phyloP scores from a whole-genome alignment of 2,113 vertebrate species.

The Enhydra lutris region DNA sequence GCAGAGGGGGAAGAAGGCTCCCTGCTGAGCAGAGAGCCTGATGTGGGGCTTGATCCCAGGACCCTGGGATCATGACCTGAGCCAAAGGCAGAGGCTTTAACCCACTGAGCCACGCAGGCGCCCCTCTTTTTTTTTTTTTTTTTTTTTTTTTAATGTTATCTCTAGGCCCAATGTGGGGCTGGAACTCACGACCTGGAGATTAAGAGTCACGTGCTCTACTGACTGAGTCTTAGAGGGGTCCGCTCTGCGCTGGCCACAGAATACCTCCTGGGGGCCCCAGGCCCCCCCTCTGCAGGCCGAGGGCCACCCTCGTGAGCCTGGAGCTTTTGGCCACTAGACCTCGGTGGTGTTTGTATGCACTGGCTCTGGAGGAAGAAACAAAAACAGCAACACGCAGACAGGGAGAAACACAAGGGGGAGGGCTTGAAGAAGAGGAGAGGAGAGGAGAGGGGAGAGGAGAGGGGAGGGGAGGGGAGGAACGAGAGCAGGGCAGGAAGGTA shows the following conservation, averaged over 20 bases:
- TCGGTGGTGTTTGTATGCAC: not conserved
- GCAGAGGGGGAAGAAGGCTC: no score
- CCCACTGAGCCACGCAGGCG: no score
- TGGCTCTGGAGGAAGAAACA: not conserved
- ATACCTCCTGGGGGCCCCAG: not conserved
- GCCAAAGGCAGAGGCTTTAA: no score
- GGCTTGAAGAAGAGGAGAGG: not conserved
- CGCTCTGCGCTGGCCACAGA: not conserved
- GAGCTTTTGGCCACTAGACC: not conserved
- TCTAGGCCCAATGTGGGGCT: no score
- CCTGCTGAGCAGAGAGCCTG: no score
- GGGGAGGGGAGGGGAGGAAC: not conserved
- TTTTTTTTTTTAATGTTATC: no score
- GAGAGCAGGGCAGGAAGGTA: not conserved
- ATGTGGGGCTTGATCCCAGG: no score
- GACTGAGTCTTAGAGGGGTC: not conserved
- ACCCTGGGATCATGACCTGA: no score
- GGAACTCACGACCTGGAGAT: no score
- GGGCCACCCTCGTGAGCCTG: not conserved
- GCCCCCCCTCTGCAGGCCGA: not conserved
- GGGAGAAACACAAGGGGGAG: not conserved
- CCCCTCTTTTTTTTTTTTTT: no score
- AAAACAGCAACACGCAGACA: not conserved
- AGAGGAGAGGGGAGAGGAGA: not conserved
- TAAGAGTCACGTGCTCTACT: no score